Evolutionary conservation across 2,888 invertebrate species (phyloP), one percentile per base, ranked within the genome.

Genomic region (Petrophora chlorosata): DNA sequence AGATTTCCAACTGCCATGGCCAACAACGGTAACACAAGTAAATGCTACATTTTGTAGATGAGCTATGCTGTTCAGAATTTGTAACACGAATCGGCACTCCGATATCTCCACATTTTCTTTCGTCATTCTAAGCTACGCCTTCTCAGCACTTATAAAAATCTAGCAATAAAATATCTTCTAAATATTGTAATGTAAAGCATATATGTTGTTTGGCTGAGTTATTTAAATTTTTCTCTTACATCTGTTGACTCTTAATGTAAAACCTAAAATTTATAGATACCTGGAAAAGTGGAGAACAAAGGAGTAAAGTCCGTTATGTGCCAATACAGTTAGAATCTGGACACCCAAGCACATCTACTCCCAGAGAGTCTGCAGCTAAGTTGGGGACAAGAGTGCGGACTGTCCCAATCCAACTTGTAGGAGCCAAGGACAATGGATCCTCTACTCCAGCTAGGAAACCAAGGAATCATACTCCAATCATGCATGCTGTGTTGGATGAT

Each of bases 321-420:
- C 90, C 90, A 25, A 86, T 91, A 48, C 79, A 82, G 57, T 45
- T 88, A 42, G 90, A 88, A 34, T 28, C 63, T 26, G 78, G 76
- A 3, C 75, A 80, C 49, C 84, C 90, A 0, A 88, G 86, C 54
- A 89, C 90, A 7, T 90, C 90, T 2, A 90, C 90, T n/a, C 89
- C 89, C 2, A 78, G 76, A 40, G 79, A 80, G 8, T 28, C 67
- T 5, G 56, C 58, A 8, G 53, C 59, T 7, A 81, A 65, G 33
- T 35, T 56, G 14, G 55, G 62, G 3, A 65, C 59, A 38, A 59
- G 76, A 46, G 60, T 72, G 3, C 63, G 77, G 26, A 61, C 69
- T 23, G 70, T 82, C 14, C 85, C 86, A 0, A 56, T 87, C 15
- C 77, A 79, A 53, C 53, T 82, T 2, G 61, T 82, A n/a, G 73